These are phyloP conservation scores for Hassar affinis DNA, from an alignment of 2,113 vertebrate genomes.

Conservation along the genomic window DNA sequence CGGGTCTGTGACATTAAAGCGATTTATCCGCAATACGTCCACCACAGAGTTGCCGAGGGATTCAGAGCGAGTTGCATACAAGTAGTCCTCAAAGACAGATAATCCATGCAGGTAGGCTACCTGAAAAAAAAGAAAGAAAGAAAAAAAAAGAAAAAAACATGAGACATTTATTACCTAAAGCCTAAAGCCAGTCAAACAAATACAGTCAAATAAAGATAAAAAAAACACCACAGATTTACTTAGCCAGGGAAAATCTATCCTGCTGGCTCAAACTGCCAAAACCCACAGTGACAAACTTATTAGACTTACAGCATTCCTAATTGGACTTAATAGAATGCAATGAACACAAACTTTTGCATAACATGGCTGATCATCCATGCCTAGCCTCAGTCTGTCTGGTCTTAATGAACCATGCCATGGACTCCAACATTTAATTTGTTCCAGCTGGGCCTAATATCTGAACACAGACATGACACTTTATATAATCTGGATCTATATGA, in stretches of 20 bases:
- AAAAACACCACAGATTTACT: neutral
- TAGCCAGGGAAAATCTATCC: neutral
- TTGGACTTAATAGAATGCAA: neutral
- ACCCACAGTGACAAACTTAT: neutral
- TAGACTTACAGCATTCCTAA: neutral
- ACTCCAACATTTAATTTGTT: neutral
- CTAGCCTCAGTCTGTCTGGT: conserved; percentile 14
- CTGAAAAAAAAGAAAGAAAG: conserved; percentile 69
- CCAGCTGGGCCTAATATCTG: conserved; percentile 11
- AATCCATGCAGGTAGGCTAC: conserved; percentile 85
- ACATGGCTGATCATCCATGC: conserved; percentile 8
- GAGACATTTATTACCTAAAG: conserved; percentile 31
- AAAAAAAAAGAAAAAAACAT: too few species aligned
- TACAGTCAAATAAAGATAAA: neutral
- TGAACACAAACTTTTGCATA: conserved; percentile 16
- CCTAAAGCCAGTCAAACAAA: neutral
- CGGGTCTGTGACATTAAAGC: conserved; percentile 85
- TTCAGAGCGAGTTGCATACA: conserved; percentile 84
- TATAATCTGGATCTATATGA: conserved; percentile 24
- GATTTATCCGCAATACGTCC: conserved; percentile 83
- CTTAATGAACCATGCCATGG: conserved; percentile 8
- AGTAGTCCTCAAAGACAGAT: conserved; percentile 90
- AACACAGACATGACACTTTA: conserved; percentile 4
- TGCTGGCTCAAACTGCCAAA: conserved; percentile 15
- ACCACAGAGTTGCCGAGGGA: conserved; percentile 63